phyloP scores from a whole-genome alignment of 2,888 invertebrate species.

The Endomychus coccineus region DNA sequence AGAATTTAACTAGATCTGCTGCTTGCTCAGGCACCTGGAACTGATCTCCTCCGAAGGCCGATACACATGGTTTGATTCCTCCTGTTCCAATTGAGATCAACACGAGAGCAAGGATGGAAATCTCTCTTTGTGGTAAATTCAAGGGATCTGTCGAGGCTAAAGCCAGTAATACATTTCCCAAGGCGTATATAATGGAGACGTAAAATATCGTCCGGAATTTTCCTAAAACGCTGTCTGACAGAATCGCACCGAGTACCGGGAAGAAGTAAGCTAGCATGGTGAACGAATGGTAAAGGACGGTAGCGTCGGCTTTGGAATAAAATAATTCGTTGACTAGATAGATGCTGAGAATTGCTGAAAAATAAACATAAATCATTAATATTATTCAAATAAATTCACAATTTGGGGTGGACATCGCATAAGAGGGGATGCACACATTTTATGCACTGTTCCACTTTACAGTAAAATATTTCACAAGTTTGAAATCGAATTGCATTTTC shows the following conservation, averaged over 20 bases:
- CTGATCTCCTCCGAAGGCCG: slow-evolving; percentile 94
- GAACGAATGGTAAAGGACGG: slow-evolving; percentile 83
- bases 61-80: slow-evolving; percentile 93
- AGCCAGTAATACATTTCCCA: slow-evolving; percentile 75
- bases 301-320: slow-evolving; percentile 67
- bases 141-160: slow-evolving; percentile 57
- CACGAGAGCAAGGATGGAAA: slow-evolving; percentile 54
- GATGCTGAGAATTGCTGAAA: slow-evolving; percentile 81
- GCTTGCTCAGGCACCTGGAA: slow-evolving; percentile 76
- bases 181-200: slow-evolving; percentile 77
- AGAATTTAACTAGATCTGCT: slow-evolving; percentile 72
- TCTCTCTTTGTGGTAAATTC: slow-evolving; percentile 47
- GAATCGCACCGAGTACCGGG: slow-evolving; percentile 82
- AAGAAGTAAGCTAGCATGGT: slow-evolving; percentile 85
- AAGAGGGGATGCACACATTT: no score
- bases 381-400: slow-evolving; percentile 5
- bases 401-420: no score
- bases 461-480: no score
- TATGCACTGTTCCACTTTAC: no score
- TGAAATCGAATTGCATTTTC: no score
- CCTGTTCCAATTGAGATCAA: slow-evolving; percentile 87
- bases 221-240: slow-evolving; percentile 89
- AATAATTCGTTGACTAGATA: slow-evolving; percentile 75
- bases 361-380: no score
- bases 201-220: slow-evolving; percentile 87